Percentiles rank a stretch among this genome's conserved stretches.
phyloP scores from a whole-genome alignment of 2,113 vertebrate genomes.

The Oryzias javanicus region DNA sequence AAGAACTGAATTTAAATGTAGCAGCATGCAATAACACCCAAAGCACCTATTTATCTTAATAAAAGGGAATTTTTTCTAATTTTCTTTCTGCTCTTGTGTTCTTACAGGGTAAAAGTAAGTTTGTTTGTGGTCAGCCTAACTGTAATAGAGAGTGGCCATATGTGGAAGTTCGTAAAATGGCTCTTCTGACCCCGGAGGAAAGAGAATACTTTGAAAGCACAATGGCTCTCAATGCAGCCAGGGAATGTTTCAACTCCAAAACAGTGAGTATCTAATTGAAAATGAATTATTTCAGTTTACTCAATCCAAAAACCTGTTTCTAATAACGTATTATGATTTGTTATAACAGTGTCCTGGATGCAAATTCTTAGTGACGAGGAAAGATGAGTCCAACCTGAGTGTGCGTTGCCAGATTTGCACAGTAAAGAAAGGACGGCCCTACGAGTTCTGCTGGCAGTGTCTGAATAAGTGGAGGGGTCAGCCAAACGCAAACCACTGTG shows the following conservation, averaged over 20 bases:
- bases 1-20: not conserved
- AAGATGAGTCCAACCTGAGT: not conserved
- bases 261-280: too few relatives aligned
- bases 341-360: conserved; percentile 26
- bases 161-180: too few relatives aligned
- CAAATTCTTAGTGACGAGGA: conserved; percentile 2
- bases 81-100: too few relatives aligned
- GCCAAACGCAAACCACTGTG: conserved; percentile 40
- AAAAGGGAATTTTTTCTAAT: not conserved
- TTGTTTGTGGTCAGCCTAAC: too few relatives aligned
- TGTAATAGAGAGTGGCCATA: too few relatives aligned
- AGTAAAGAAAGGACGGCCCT: conserved; percentile 7
- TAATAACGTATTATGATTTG: not conserved
- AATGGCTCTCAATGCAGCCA: too few relatives aligned
- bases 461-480: conserved; percentile 56
- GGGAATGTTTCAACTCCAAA: too few relatives aligned
- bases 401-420: conserved; percentile 26
- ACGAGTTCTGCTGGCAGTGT: conserved; percentile 71
- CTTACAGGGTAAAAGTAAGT: too few relatives aligned
- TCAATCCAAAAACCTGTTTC: too few relatives aligned
- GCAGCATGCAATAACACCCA: not conserved
- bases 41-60: not conserved
- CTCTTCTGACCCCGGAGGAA: too few relatives aligned
- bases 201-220: too few relatives aligned
- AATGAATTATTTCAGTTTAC: too few relatives aligned